Evolutionary conservation across 2,888 invertebrate genomes (phyloP).

Genomic region (Watsonalla cultraria): DNA sequence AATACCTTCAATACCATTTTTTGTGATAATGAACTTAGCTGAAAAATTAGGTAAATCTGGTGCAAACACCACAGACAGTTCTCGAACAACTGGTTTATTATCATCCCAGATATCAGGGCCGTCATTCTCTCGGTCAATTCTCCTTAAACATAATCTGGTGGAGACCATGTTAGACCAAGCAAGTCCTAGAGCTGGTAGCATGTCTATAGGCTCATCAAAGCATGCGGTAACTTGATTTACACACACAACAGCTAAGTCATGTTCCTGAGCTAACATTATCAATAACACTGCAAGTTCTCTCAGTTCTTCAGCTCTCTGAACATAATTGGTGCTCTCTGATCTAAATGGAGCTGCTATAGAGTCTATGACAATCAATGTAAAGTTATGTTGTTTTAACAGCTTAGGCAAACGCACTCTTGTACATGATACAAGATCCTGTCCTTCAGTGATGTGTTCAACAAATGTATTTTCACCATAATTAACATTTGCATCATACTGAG

Average conservation of each 20-base stretch:
- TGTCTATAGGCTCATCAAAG: conserved; percentile 37
- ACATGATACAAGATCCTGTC: conserved; percentile 56
- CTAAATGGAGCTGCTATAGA: conserved; percentile 70
- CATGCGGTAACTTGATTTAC: conserved; percentile 67
- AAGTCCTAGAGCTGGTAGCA: conserved; percentile 61
- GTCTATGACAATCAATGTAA: conserved; percentile 57
- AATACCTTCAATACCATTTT: conserved; percentile 31
- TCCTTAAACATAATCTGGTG: conserved; percentile 40
- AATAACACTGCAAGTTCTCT: conserved; percentile 56
- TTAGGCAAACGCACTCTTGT: conserved; percentile 55
- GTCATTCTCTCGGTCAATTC: background rate
- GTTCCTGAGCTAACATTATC: conserved; percentile 43
- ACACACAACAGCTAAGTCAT: conserved; percentile 57
- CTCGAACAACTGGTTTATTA: conserved; percentile 33
- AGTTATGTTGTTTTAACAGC: conserved; percentile 38
- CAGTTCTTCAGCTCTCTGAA: conserved; percentile 65
- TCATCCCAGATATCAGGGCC: conserved; percentile 2
- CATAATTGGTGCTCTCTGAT: conserved; percentile 57
- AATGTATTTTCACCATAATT: conserved; percentile 56
- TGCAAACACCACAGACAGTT: conserved; percentile 48
- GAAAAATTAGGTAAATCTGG: conserved; percentile 47
- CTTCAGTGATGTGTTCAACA: conserved; percentile 65
- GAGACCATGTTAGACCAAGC: conserved; percentile 72
- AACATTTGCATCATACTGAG: conserved; percentile 19
- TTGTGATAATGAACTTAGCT: conserved; percentile 43